Conservation (phyloP, 2,113 vertebrate species). For the Lycocorax pyrrhopterus region DNA sequence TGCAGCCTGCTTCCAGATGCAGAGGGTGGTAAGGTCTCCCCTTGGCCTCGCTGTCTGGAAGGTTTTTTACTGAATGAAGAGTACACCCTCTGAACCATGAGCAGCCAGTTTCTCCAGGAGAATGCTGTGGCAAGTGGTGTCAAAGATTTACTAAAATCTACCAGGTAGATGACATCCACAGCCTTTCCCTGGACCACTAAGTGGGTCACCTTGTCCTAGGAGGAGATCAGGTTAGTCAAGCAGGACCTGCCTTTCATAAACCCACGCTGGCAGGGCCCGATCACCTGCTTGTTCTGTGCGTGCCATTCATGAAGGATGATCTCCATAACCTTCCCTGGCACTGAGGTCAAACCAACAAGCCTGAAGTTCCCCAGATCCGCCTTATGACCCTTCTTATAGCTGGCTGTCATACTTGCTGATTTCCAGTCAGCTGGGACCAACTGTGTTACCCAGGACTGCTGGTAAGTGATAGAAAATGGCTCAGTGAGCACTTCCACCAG, state of each 20-base stretch:
- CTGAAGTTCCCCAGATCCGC: neutral
- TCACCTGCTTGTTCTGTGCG: neutral
- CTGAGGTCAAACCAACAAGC: neutral
- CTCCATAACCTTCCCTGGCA: neutral
- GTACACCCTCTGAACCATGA: neutral
- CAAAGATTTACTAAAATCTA: neutral
- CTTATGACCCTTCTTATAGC: neutral
- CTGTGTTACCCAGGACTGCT: neutral
- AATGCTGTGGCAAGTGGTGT: neutral
- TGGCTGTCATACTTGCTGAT: neutral
- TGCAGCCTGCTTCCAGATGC: neutral
- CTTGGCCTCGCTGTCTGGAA: rapidly evolving
- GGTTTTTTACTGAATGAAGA: neutral
- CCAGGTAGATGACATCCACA: neutral
- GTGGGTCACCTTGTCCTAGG: neutral
- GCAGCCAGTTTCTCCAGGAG: neutral
- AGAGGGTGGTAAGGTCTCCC: neutral
- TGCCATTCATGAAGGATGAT: neutral
- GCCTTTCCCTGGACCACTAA: neutral
- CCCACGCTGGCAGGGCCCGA: neutral
- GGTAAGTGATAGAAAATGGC: neutral
- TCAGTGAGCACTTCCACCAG: neutral
- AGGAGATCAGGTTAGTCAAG: neutral
- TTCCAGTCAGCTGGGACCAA: neutral
- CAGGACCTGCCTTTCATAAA: neutral